Evolutionary conservation across 2,888 invertebrate genomes (phyloP).

Genomic region (Netelia virgata): DNA sequence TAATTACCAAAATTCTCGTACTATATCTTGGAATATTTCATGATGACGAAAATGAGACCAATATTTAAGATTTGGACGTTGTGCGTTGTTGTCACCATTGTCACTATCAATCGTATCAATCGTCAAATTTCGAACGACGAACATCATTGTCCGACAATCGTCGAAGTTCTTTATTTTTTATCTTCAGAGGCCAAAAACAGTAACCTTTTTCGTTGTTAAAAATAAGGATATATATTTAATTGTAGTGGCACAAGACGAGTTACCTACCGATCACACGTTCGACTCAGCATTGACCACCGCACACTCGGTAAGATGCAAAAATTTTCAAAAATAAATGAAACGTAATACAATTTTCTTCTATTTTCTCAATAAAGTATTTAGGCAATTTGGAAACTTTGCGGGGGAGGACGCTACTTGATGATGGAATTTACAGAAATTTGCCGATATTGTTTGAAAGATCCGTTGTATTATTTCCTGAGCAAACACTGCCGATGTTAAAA

Average conservation of each 20-base stretch:
- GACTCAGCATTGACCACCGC: conserved; percentile 87
- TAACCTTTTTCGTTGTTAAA: background rate
- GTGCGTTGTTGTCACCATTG: background rate
- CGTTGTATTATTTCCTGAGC: conserved; percentile 91
- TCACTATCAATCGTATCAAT: too few species aligned
- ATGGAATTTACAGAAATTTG: conserved; percentile 85
- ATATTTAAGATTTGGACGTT: conserved; percentile 20
- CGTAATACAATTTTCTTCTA: conserved; percentile 24
- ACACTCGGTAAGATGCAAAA: conserved; percentile 85
- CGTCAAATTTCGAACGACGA: too few species aligned
- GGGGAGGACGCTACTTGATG: conserved; percentile 89
- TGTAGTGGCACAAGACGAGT: background rate
- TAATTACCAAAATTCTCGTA: conserved; percentile 33
- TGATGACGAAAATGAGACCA: background rate
- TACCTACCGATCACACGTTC: conserved; percentile 78
- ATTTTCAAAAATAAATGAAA: background rate
- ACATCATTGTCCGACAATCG: background rate
- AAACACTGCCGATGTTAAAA: conserved; percentile 91
- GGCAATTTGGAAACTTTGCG: conserved; percentile 88
- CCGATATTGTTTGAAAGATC: conserved; percentile 88
- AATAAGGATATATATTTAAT: background rate
- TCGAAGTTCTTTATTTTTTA: too few species aligned
- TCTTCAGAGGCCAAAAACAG: background rate
- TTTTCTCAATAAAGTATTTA: conserved; percentile 85
- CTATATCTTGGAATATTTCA: background rate